Evolutionary conservation across 1,140 invertebrate species (phyloP), one percentile per base, ranked within the genome.

Genomic region (Gerris buenoi): DNA sequence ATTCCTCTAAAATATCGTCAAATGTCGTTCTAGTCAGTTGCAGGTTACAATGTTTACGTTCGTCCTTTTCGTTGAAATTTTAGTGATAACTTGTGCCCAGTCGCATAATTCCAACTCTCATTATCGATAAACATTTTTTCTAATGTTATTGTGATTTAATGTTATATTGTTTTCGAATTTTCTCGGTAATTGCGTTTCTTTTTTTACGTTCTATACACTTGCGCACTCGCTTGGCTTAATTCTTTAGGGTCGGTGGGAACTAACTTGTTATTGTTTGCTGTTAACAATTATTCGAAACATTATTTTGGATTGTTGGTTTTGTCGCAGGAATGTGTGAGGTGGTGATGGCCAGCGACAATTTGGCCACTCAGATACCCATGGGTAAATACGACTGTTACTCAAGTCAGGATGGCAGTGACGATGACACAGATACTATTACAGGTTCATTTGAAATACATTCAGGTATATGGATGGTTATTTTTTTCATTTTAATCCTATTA

Each of bases 321-420:
- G 15, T 59, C 71, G 59, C 79, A 82, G 87, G 86, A 27, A 83
- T 88, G 76, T 88, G 86, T 72, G 88, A 90, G 76, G 79, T 88
- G 71, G 86, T 90, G 22, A 89, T 93, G 86, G 78, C 85, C 14
- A 84, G 86, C 63, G 86, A 90, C 75, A 84, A 89, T 76, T 81
- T 89, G 74, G 78, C 83, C 71, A 77, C 83, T 77, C 75, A 83
- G 74, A 67, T 86, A 76, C 73, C 82, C 73, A 76, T 84, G 75
- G 76, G 76, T 70, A 83, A 87, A 68, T 86, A 82, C 72, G 78
- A 85, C 66, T 87, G 88, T 25, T 87, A 86, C 61, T 81, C 87
- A 74, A 86, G 89, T 73, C 83, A 88, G 46, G 89, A 87, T 72
- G 87, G 89, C 68, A 87, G 90, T 58, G 85, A 88, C 68, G 85